phyloP scores from a whole-genome alignment of 2,888 invertebrate species.

The Petrolisthes cinctipes region DNA sequence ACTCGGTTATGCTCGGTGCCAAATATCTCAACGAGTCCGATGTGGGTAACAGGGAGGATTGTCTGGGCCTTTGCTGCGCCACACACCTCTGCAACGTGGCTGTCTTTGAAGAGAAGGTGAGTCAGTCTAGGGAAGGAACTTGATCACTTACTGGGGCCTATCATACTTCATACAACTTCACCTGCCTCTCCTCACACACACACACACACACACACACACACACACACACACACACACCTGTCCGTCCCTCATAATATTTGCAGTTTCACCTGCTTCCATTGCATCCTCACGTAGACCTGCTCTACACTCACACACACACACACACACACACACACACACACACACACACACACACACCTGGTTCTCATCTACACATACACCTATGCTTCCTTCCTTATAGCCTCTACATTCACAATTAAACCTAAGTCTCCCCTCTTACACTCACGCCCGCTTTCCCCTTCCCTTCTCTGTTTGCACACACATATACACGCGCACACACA shows the following conservation, averaged over 20 bases:
- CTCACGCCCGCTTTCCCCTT: too few relatives aligned
- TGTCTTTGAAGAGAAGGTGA: conserved; percentile 91
- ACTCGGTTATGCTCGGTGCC: conserved; percentile 89
- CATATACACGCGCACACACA: background rate
- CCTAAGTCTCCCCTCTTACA: too few relatives aligned
- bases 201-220: background rate
- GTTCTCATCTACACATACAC: background rate
- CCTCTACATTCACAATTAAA: too few relatives aligned
- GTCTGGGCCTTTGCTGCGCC: conserved; percentile 87
- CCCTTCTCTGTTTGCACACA: too few relatives aligned
- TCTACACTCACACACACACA: background rate
- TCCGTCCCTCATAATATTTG: background rate
- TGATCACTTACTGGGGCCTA: background rate
- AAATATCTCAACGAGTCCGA: conserved; percentile 88
- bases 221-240: background rate
- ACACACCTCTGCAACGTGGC: conserved; percentile 90
- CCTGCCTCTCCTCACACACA: background rate
- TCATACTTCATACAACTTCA: background rate
- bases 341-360: background rate
- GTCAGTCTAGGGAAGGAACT: conserved; percentile 34
- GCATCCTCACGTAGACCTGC: background rate
- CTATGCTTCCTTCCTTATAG: too few relatives aligned
- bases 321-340: background rate
- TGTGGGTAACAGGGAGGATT: conserved; percentile 81
- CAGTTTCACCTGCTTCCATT: background rate